Conservation (phyloP, 2,113 vertebrate species). For the Pomatostomus ruficeps region DNA sequence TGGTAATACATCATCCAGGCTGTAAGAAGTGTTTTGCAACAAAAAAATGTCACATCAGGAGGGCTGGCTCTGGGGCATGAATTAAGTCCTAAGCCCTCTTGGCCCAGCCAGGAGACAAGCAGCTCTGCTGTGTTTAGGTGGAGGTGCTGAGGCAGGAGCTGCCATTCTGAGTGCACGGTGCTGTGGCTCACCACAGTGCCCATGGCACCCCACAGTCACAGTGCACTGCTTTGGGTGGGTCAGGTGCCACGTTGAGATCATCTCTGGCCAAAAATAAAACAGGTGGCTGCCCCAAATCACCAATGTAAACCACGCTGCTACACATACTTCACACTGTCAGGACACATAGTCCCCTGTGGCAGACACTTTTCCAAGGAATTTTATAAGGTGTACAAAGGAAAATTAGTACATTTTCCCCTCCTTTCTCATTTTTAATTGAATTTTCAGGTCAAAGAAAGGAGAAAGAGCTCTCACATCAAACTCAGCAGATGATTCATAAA, state of each 20-base stretch:
- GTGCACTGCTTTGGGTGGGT: not conserved
- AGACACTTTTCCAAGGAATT: not conserved
- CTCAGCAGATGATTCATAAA: not conserved
- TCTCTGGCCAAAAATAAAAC: not conserved
- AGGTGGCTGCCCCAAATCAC: accelerated
- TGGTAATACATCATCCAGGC: not conserved
- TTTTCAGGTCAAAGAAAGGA: not conserved
- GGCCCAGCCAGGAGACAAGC: not conserved
- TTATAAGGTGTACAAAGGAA: not conserved
- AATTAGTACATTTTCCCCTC: not conserved
- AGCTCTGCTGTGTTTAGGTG: not conserved
- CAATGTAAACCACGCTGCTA: not conserved
- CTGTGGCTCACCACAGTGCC: not conserved
- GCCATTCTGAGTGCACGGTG: accelerated
- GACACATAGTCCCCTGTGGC: accelerated
- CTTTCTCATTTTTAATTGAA: not conserved
- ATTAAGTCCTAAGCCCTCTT: not conserved
- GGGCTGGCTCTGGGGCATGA: accelerated
- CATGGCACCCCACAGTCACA: accelerated
- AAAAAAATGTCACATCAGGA: not conserved
- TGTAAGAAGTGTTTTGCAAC: not conserved
- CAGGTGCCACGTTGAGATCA: not conserved
- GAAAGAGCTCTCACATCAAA: not conserved
- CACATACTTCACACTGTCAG: accelerated
- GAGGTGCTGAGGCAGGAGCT: not conserved